phyloP scores from a whole-genome alignment of 2,113 vertebrate genomes.

The Periophthalmodon schlosseri region DNA sequence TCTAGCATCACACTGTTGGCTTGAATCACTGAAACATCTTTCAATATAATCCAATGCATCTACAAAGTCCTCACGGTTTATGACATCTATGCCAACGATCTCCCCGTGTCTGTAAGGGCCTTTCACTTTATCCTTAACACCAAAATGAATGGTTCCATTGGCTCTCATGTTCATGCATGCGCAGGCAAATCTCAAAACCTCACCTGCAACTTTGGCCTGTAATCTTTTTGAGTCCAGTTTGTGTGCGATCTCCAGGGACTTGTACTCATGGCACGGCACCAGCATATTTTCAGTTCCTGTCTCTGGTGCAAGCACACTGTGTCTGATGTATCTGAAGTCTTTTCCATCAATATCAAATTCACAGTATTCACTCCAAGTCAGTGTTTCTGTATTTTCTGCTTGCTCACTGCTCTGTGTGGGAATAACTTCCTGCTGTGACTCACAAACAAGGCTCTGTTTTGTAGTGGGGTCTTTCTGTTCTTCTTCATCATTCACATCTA shows the following conservation, averaged over 20 bases:
- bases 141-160: conserved; percentile 82
- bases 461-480: background rate
- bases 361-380: conserved; percentile 7
- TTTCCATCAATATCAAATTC: conserved; percentile 61
- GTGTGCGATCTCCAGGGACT: conserved; percentile 65
- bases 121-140: conserved; percentile 66
- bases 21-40: conserved; percentile 42
- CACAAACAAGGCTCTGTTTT: background rate
- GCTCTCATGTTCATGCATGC: conserved; percentile 80
- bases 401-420: background rate
- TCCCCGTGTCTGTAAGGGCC: conserved; percentile 61
- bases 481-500: background rate
- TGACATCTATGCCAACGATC: conserved; percentile 58
- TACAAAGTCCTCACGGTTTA: conserved; percentile 33
- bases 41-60: conserved; percentile 72
- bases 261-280: conserved; percentile 78
- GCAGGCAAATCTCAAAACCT: conserved; percentile 74
- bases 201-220: conserved; percentile 69
- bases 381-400: background rate
- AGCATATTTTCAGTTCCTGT: conserved; percentile 69
- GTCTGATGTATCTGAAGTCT: conserved; percentile 69
- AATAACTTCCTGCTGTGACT: background rate
- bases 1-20: conserved; percentile 51
- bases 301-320: conserved; percentile 70
- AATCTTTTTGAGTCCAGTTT: conserved; percentile 44